phyloP scores from a whole-genome alignment of 2,888 invertebrate genomes.

The Trissolcus japonicus region DNA sequence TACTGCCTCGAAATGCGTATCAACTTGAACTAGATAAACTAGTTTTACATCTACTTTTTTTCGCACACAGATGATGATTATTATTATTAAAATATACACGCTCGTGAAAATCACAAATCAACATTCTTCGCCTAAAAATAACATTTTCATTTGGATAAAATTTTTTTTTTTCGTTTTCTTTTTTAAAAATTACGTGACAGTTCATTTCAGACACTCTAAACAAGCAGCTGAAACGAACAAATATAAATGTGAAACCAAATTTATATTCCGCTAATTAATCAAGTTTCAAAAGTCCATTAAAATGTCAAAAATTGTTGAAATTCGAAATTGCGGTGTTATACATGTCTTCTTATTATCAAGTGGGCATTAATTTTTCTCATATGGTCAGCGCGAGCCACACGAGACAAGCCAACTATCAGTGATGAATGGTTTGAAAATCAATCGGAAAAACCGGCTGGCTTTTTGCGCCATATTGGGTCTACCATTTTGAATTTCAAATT shows the following conservation, averaged over 20 bases:
- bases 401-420: background rate
- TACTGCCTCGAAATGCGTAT: too few relatives aligned
- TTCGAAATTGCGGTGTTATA: background rate
- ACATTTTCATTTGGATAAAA: too few relatives aligned
- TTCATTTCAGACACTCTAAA: too few relatives aligned
- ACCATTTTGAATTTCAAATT: conserved; percentile 53
- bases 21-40: too few relatives aligned
- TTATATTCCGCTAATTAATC: conserved; percentile 5
- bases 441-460: conserved; percentile 14
- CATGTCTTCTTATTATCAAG: background rate
- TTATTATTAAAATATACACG: too few relatives aligned
- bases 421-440: conserved; percentile 14
- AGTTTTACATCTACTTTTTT: background rate
- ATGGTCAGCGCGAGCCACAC: background rate
- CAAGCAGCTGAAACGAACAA: too few relatives aligned
- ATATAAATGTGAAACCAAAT: background rate
- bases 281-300: background rate
- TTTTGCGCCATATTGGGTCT: conserved; percentile 39
- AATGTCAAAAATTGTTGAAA: background rate
- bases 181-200: too few relatives aligned
- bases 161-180: too few relatives aligned
- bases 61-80: too few relatives aligned
- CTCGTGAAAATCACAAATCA: too few relatives aligned
- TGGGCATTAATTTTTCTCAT: conserved; percentile 1
- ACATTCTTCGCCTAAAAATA: too few relatives aligned